Evolutionary conservation across 2,797 vertebrate species (phyloP), one percentile per base, ranked within the genome.

Genomic region (Trichosurus vulpecula): DNA sequence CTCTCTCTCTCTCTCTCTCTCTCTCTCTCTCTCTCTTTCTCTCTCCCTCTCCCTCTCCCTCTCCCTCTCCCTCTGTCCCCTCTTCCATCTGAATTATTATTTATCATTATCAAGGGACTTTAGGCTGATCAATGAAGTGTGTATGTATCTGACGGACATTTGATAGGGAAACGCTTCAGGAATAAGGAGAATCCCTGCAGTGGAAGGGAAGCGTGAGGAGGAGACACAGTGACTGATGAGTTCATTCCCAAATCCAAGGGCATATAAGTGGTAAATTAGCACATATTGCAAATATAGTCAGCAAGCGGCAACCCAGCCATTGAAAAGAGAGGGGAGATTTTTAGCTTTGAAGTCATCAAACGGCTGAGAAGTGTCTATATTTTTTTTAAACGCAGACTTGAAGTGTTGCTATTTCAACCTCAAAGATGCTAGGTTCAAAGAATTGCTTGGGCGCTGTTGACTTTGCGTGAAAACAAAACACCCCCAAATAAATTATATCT

Each of bases 191-290:
- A 97, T 98, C 97, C 97, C 97, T 98, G 97, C 98, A 96, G 96
- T 1, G 61, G 94, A 96, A 97, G 97, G 95, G 14, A 56, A 97
- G 97, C 94, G 94, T 95, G 97, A 89, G 91, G 92, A 52, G 97
- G 91, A 96, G 97, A 93, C 95, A 53, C 97, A 94, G 96, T 96
- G 98, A 98, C 95, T 97, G 97, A 97, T 96, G 97, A 98, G 97
- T 98, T 98, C 97, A 96, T 98, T 98, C 97, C 93, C 92, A 97
- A 98, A 98, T 96, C 97, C 98, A 98, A 98, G 97, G 98, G 97
- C 97, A 98, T 95, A 91, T 96, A 97, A 97, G 97, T 95, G 98
- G 97, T 95, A 97, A 98, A 98, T 98, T 97, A 98, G 98, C 96
- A 96, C 97, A 95, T 94, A 96, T 91, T 97, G 98, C 98, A 98